Percentiles rank a stretch among this genome's conserved stretches.
Conservation (phyloP, 2,797 vertebrate genomes). For the Dermochelys coriacea region DNA sequence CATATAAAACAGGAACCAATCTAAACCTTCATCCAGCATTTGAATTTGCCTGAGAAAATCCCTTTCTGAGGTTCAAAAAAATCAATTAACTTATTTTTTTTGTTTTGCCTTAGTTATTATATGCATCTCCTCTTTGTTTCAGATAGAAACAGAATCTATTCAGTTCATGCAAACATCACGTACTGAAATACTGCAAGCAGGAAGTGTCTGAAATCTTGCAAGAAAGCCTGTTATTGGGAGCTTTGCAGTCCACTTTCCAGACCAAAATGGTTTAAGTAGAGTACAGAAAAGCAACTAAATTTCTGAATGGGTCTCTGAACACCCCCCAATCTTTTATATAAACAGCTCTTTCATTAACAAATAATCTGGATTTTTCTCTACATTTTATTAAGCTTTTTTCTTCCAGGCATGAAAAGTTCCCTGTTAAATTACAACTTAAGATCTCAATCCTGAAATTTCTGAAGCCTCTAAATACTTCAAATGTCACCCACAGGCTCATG, state of each 20-base stretch:
- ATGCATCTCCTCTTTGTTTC: not conserved
- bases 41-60: not conserved
- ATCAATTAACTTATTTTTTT: not conserved
- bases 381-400: not conserved
- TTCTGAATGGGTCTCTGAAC: not conserved
- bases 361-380: not conserved
- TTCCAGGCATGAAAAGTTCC: not conserved
- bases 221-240: not conserved
- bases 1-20: not conserved
- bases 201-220: not conserved
- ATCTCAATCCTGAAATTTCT: accelerated
- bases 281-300: not conserved
- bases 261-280: not conserved
- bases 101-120: accelerated
- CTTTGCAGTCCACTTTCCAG: not conserved
- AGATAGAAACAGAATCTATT: accelerated
- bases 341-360: not conserved
- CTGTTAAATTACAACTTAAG: not conserved
- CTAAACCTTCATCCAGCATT: not conserved
- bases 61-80: not conserved
- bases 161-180: accelerated
- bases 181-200: not conserved
- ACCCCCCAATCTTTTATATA: not conserved
- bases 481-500: conserved; percentile 85
- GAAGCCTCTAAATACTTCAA: not conserved